Evolutionary conservation across 1,140 invertebrate species (phyloP).

Genomic region (Drosophila malerkotliana): DNA sequence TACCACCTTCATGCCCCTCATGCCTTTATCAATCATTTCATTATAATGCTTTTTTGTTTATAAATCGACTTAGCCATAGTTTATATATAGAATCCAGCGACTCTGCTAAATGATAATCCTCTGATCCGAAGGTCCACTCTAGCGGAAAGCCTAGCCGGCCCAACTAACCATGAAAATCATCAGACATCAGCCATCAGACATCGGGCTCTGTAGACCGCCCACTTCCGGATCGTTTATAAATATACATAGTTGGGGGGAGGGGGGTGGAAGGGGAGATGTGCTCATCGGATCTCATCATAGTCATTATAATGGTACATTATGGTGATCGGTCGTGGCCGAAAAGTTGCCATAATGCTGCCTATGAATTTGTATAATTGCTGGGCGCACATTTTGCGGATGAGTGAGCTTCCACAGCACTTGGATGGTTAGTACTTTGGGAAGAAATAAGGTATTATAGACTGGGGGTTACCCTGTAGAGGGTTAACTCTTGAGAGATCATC

Average conservation of each 20-base stretch:
- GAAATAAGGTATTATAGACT: background rate
- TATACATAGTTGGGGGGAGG: background rate
- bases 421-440: background rate
- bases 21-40: conserved; percentile 15
- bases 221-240: conserved; percentile 27
- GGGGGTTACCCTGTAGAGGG: background rate
- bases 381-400: conserved; percentile 32
- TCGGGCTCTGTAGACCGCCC: conserved; percentile 7
- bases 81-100: conserved; percentile 21
- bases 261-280: conserved; percentile 7
- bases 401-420: conserved; percentile 15
- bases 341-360: too few species aligned
- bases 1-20: background rate
- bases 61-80: conserved; percentile 70
- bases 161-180: conserved; percentile 47
- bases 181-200: conserved; percentile 24
- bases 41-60: conserved; percentile 19
- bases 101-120: conserved; percentile 17
- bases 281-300: conserved; percentile 16
- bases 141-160: conserved; percentile 23
- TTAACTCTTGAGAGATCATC: too few species aligned
- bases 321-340: conserved; percentile 9
- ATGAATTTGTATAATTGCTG: background rate
- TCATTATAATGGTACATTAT: conserved; percentile 5
- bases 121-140: conserved; percentile 36